Conservation (phyloP, 2,888 invertebrate genomes). For the Cenopis cana region DNA sequence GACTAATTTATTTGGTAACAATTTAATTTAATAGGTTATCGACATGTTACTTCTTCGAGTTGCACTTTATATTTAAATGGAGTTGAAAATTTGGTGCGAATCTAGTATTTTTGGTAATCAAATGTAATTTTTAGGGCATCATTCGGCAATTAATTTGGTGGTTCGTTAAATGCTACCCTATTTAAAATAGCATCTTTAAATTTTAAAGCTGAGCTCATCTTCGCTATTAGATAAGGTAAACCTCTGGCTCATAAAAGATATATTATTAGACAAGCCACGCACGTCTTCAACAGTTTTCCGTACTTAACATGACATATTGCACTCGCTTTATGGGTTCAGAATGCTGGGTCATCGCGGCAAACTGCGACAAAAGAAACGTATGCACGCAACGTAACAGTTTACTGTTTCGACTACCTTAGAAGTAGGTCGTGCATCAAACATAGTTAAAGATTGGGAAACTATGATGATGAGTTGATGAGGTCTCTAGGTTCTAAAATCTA, state of each 20-base stretch:
- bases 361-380: slow-evolving; percentile 45
- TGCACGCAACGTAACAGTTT: slow-evolving; percentile 28
- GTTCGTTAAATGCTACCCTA: too few species aligned
- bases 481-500: neutral
- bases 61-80: too few species aligned
- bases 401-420: slow-evolving; percentile 24
- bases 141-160: too few species aligned
- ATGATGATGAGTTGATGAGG: too few species aligned
- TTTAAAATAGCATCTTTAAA: slow-evolving; percentile 7
- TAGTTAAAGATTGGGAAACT: slow-evolving; percentile 6
- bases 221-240: slow-evolving; percentile 24
- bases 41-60: too few species aligned
- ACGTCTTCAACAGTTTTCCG: slow-evolving; percentile 31
- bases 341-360: slow-evolving; percentile 44
- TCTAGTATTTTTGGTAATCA: too few species aligned
- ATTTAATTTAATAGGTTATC: too few species aligned
- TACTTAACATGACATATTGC: slow-evolving; percentile 39
- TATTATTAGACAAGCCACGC: slow-evolving; percentile 32
- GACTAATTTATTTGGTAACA: too few species aligned
- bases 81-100: too few species aligned
- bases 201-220: slow-evolving; percentile 25
- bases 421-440: slow-evolving; percentile 20
- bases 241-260: slow-evolving; percentile 21
- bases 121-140: too few species aligned
- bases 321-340: slow-evolving; percentile 33